phyloP scores from a whole-genome alignment of 2,888 invertebrate genomes.

The Cantharis nigra region DNA sequence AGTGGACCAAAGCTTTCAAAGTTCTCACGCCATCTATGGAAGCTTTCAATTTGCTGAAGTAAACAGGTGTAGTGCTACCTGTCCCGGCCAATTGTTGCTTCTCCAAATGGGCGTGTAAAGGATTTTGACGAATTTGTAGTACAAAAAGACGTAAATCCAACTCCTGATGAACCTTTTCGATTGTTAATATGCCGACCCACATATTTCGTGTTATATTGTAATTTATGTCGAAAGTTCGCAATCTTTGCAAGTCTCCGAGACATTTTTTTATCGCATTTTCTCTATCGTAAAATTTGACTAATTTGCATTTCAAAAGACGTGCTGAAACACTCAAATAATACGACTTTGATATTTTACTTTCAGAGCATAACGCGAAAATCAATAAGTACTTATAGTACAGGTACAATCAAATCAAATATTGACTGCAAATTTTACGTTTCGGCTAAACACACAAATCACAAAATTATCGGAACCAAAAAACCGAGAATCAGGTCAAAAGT shows the following conservation, averaged over 20 bases:
- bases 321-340: not conserved
- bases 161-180: not conserved
- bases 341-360: not conserved
- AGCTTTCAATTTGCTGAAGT: slow-evolving; percentile 4
- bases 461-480: not conserved
- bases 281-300: not conserved
- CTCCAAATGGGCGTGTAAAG: slow-evolving; percentile 13
- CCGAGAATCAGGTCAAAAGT: no score
- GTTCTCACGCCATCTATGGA: slow-evolving; percentile 28
- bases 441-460: not conserved
- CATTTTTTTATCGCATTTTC: not conserved
- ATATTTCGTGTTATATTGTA: not conserved
- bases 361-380: not conserved
- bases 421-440: not conserved
- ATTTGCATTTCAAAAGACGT: not conserved
- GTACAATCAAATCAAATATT: not conserved
- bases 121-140: slow-evolving; percentile 1
- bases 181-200: not conserved
- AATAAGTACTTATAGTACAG: not conserved
- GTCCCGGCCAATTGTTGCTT: slow-evolving; percentile 11
- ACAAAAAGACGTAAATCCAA: not conserved
- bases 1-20: slow-evolving; percentile 9
- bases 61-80: slow-evolving; percentile 25
- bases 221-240: not conserved
- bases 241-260: not conserved